phyloP scores from a whole-genome alignment of 1,140 invertebrate genomes.

The Euwallacea similis region DNA sequence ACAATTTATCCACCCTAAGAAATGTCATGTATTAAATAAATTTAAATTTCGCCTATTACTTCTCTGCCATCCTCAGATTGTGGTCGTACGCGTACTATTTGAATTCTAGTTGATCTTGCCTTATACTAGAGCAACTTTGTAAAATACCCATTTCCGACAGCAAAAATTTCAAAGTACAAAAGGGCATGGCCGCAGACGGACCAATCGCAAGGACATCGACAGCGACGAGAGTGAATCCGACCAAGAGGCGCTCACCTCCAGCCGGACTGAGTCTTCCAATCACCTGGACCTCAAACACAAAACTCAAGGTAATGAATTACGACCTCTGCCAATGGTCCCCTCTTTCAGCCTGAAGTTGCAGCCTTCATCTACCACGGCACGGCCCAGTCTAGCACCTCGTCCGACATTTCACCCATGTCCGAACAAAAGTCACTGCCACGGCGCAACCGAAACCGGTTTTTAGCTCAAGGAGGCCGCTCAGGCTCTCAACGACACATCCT shows the following conservation, averaged over 20 bases:
- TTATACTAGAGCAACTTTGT: too few species aligned
- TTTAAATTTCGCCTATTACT: too few species aligned
- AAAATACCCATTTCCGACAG: slow-evolving; percentile 26
- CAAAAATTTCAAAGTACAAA: slow-evolving; percentile 57
- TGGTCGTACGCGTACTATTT: too few species aligned
- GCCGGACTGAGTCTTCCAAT: slow-evolving; percentile 74
- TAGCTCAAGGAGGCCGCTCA: slow-evolving; percentile 63
- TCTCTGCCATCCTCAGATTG: too few species aligned
- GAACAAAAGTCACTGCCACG: slow-evolving; percentile 74
- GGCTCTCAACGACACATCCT: slow-evolving; percentile 56
- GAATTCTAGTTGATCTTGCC: too few species aligned
- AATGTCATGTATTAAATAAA: too few species aligned
- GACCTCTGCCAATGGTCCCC: neutral
- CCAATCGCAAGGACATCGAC: slow-evolving; percentile 66
- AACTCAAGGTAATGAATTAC: slow-evolving; percentile 33
- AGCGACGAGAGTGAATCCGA: slow-evolving; percentile 77
- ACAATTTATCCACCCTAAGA: too few species aligned
- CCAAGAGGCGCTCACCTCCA: slow-evolving; percentile 72
- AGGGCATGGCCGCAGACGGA: slow-evolving; percentile 59
- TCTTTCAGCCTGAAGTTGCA: slow-evolving; percentile 34
- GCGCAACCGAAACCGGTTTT: slow-evolving; percentile 68
- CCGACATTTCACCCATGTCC: slow-evolving; percentile 76
- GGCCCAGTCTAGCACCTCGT: slow-evolving; percentile 73
- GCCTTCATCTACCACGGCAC: slow-evolving; percentile 73
- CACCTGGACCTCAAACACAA: slow-evolving; percentile 73